These are phyloP conservation scores for Etheostoma perlongum DNA, from an alignment of 2,797 vertebrate genomes.

Conservation along the genomic window DNA sequence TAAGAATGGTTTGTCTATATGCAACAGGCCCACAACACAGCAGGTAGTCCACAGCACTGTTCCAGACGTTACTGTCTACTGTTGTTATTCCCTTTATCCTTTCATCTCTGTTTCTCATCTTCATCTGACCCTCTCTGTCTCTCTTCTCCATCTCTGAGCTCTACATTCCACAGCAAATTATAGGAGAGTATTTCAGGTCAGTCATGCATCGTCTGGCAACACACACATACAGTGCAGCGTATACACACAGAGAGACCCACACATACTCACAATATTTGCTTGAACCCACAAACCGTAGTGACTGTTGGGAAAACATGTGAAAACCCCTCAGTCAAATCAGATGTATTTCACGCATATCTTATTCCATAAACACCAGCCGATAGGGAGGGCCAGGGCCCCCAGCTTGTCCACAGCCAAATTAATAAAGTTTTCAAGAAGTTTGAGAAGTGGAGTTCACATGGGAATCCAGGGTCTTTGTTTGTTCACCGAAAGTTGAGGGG, in stretches of 20 bases:
- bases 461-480: constrained; percentile 52
- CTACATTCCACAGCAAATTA: constrained; percentile 77
- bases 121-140: constrained; percentile 36
- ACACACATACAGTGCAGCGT: constrained; percentile 37
- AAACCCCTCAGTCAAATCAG: constrained; percentile 67
- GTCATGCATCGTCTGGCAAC: constrained; percentile 52
- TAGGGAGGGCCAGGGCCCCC: constrained; percentile 28
- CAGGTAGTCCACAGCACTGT: constrained; percentile 32
- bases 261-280: constrained; percentile 60
- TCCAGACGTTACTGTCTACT: constrained; percentile 32
- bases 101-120: constrained; percentile 53
- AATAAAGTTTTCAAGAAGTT: constrained; percentile 64
- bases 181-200: constrained; percentile 68
- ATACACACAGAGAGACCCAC: constrained; percentile 20
- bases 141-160: constrained; percentile 48
- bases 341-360: constrained; percentile 71
- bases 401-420: constrained; percentile 55
- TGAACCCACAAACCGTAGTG: constrained; percentile 60
- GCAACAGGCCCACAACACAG: constrained; percentile 36
- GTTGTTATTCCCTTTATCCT: constrained; percentile 39
- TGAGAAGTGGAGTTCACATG: constrained; percentile 31
- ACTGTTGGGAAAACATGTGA: constrained; percentile 70
- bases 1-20: constrained; percentile 15
- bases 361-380: constrained; percentile 74
- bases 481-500: constrained; percentile 53